A percentile compares a stretch with the other conserved stretches of the same genome.
Conservation (phyloP, 2,113 vertebrate species). For the Accipiter cooperii region DNA sequence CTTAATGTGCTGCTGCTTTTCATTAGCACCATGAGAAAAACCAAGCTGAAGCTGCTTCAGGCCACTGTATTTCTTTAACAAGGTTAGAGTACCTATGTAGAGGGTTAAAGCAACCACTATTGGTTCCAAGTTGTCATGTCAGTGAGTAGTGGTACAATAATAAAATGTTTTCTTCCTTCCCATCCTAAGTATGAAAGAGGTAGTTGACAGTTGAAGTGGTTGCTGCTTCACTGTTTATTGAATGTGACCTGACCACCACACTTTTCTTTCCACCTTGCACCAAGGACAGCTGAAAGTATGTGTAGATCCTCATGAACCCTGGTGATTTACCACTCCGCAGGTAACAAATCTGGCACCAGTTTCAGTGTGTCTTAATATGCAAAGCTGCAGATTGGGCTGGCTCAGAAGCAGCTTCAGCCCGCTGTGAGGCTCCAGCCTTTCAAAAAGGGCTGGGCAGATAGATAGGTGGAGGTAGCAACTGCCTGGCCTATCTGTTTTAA, state of each 20-base stretch:
- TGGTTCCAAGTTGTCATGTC: neutral
- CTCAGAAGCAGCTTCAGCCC: neutral
- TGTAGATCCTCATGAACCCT: neutral
- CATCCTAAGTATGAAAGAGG: neutral
- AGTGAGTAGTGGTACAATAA: neutral
- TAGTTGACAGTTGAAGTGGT: neutral
- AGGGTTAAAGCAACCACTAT: neutral
- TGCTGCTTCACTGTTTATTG: neutral
- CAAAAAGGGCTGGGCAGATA: neutral
- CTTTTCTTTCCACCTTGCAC: neutral
- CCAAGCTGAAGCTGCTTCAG: neutral
- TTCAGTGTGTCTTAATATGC: neutral
- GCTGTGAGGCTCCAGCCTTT: neutral
- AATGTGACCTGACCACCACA: rapidly evolving
- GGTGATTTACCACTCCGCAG: neutral
- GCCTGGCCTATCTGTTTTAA: neutral
- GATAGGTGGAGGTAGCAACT: neutral
- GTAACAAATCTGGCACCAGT: neutral
- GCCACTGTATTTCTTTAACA: neutral
- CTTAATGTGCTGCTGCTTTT: neutral
- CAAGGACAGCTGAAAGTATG: neutral
- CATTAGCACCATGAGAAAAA: neutral
- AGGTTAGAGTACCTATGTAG: neutral
- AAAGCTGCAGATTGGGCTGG: neutral
- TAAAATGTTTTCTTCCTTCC: neutral